Base-by-base conservation (phyloP, 2,888 invertebrate species). In the Linyphia triangularis region DNA sequence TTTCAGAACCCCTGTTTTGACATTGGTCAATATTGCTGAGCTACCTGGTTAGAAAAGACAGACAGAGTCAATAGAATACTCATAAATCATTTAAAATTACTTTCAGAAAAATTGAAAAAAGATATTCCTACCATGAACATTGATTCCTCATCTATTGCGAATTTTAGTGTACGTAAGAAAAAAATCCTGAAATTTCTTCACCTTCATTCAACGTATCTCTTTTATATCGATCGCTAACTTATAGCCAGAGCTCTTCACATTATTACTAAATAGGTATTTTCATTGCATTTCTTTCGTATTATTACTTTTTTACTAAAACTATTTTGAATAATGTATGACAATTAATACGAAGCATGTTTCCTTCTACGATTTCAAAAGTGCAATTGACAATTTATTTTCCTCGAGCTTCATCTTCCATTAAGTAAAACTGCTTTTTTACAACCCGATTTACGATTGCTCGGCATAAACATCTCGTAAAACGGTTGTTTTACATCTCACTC, bases 371-470 rank as follows among this genome's bases (percentile, higher is more conserved):
- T 28, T 26, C 16, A 43, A 43, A 26, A 43, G 28, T 26, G 43
- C 19, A 43, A 30, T 24, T 40, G 43, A 43, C 5, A 61, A 28
- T 28, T 43, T 43, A 40, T 43, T 70, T 70, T 70, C 26, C 13
- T 22, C n/a, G 26, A 43, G 22, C 61, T 78, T 79, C 67, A 79
- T 33, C 67, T 51, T 28, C 79, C 79, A 79, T 79, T 79, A 67
- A 79, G 67, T 79, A 79, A 30, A 79, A 51, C 67, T 67, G 57
- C 79, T 28, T 30, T 79, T 79, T 79, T 79, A 79, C 65, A 51
- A 51, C 79, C 79, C 28, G 67, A 79, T 79, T 79, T 67, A 79
- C 79, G 79, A 77, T 77, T 77, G 33, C 63, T 40, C 40, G 40
- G 37, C 77, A 77, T 63, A 67, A 40, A 30, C 43, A 51, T 65